Base-by-base conservation (phyloP, 1,140 invertebrate genomes). In the Zaprionus davidi region DNA sequence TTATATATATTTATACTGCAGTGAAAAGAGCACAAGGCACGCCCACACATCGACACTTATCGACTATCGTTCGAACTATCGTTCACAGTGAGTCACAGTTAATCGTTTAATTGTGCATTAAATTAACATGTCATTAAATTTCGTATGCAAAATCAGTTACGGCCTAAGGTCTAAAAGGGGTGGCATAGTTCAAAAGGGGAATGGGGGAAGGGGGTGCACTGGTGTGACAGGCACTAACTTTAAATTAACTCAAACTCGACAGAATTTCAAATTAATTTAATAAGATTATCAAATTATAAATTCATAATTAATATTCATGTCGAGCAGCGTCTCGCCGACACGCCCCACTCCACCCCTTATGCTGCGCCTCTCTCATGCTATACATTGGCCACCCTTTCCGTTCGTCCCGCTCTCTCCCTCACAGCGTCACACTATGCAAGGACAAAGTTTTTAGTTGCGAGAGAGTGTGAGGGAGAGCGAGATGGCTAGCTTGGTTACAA, bases 221-320 rank as follows among this genome's bases (percentile, higher is more conserved):
- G 24, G 44, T 31, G 38, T 15, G 65, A 17, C 62, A 46, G 59
- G 65, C 76, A 78, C 55, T 77, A 88, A 88, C 81, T 90, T 88
- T 84, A 88, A 87, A 87, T 87, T 88, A 78, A 88, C 84, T 88
- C 81, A 84, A 87, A 86, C 83, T 87, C 63, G 72, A 65, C 72
- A 90, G 84, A 88, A 88, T 88, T 88, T 88, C 65, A 84, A 88
- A 88, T 88, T 90, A 88, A 88, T 88, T 88, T 90, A 90, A 90
- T 88, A 84, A 81, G 84, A 88, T 88, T 88, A 88, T 90, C 84
- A 88, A 88, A 88, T 88, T 88, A 88, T 78, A 76, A 90, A 88
- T 88, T 88, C 84, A 90, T 88, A 88, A 88, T 88, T 88, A 88
- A 84, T 82, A 88, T 88, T 90, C 85, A 88, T 81, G 81, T 67